Evolutionary conservation across 2,113 vertebrate species (phyloP), one percentile per base, ranked within the genome.

Genomic region (Bufo gargarizans): DNA sequence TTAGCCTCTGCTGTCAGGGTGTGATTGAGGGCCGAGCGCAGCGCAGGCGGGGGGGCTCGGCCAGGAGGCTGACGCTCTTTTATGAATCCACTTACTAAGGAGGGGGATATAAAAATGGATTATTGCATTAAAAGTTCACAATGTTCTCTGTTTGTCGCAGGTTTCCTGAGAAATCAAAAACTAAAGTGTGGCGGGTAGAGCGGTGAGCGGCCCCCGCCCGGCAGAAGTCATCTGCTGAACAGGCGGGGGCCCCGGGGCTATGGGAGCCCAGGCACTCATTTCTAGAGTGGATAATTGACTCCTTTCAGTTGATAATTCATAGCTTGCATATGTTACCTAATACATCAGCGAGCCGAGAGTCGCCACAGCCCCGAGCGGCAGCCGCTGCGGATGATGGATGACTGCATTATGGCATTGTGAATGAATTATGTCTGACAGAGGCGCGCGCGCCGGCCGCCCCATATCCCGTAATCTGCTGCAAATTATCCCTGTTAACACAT

Each of bases 241-340:
- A 96, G 96, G 95, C 95, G 95, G 93, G 95, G 94, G 94, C 96
- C 97, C 95, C 95, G 91, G 95, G 97, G 97, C 97, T 96, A 97
- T 96, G 92, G 94, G 94, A 96, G 97, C 96, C 95, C 94, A 94
- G 95, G 94, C 96, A 94, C 96, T 96, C 96, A 97, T 97, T 98
- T 98, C 96, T 97, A 96, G 95, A 97, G 97, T 97, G 97, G 97
- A 98, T 99, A 99, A 99, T 99, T 99, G 98, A 99, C 97, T 99
- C 95, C 95, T 95, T 94, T 97, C 97, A 97, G 95, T 96, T 97
- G 97, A 97, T 99, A 99, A 99, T 99, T 99, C 97, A 99, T 99
- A 96, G 97, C 97, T 98, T 99, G 98, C 98, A 99, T 99, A 99
- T 98, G 96, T 97, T 94, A 94, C 93, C 96, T 97, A 97, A 98